Percentiles rank a stretch among this genome's conserved stretches.
These are phyloP conservation scores for Sparus aurata DNA, from an alignment of 2,797 vertebrate genomes.

Conservation along the genomic window DNA sequence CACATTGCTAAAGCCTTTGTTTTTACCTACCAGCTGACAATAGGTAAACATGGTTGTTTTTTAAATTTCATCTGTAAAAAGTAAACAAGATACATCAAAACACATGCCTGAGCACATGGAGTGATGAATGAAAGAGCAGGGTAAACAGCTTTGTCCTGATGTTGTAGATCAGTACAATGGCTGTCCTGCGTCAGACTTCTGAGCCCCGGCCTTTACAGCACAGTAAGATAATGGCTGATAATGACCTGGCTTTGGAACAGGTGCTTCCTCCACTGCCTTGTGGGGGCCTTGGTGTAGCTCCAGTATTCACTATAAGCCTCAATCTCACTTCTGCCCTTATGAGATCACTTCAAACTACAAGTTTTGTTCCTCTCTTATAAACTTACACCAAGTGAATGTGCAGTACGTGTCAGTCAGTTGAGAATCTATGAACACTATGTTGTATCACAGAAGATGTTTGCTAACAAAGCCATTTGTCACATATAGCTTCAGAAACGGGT, in stretches of 20 bases:
- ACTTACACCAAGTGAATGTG: constrained; percentile 4
- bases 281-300: constrained; percentile 43
- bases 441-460: not conserved
- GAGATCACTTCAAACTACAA: constrained; percentile 32
- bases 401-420: not conserved
- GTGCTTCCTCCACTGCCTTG: constrained; percentile 83
- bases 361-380: constrained; percentile 51
- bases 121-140: constrained; percentile 69
- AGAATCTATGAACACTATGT: not conserved
- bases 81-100: constrained; percentile 65
- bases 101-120: constrained; percentile 56
- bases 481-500: not conserved
- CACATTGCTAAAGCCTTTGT: not conserved
- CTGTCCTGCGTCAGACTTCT: constrained; percentile 70
- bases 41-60: constrained; percentile 33
- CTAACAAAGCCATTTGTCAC: not conserved
- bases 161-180: constrained; percentile 80
- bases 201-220: constrained; percentile 55
- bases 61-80: constrained; percentile 45
- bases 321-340: constrained; percentile 49
- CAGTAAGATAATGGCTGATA: constrained; percentile 74
- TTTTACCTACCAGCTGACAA: constrained; percentile 18
- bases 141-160: constrained; percentile 85
- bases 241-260: constrained; percentile 73
- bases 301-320: constrained; percentile 32